phyloP scores from a whole-genome alignment of 1,140 invertebrate species.

The Samia ricini region DNA sequence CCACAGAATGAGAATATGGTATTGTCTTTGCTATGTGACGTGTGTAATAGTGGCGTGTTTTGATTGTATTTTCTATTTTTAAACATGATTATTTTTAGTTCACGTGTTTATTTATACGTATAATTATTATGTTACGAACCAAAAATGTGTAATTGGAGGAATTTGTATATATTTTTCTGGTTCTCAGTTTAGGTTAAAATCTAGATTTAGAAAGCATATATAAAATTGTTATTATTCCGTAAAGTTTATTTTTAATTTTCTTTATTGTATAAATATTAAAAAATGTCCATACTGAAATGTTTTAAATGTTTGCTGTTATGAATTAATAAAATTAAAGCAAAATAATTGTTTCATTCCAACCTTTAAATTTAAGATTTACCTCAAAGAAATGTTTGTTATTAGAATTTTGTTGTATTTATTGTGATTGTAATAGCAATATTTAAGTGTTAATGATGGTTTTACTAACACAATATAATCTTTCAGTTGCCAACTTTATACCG shows the following conservation, averaged over 20 bases:
- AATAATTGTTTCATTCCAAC: slow-evolving; percentile 6
- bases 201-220: neutral
- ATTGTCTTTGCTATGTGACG: neutral
- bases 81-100: neutral
- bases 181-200: slow-evolving; percentile 1
- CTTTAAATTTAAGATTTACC: neutral
- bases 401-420: too few relatives aligned
- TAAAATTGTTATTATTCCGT: too few relatives aligned
- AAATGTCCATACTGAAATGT: neutral
- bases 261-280: neutral
- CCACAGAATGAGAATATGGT: too few relatives aligned
- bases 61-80: neutral
- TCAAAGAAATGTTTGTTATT: too few relatives aligned
- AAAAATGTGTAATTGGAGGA: neutral
- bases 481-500: slow-evolving; percentile 66
- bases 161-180: neutral
- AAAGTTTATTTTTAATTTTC: neutral
- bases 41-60: neutral
- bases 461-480: slow-evolving; percentile 32
- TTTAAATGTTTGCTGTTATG: neutral
- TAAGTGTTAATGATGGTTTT: too few relatives aligned
- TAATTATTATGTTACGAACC: neutral
- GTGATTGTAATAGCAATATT: too few relatives aligned
- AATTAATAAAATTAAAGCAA: slow-evolving; percentile 4
- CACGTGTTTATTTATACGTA: neutral